Evolutionary conservation across 2,888 invertebrate species (phyloP).

Genomic region (Venusia cambrica): DNA sequence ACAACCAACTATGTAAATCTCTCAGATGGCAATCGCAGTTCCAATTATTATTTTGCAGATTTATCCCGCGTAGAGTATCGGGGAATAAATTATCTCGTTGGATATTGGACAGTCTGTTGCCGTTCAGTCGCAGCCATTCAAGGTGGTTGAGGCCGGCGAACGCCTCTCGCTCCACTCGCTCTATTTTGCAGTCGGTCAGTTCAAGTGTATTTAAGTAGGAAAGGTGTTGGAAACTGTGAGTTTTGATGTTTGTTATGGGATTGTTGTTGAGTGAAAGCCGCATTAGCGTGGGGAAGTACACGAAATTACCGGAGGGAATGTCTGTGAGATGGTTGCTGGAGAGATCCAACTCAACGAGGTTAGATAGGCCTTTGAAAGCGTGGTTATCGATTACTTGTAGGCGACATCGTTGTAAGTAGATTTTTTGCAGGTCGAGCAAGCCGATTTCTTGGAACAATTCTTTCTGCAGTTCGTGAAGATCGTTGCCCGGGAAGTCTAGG

Average conservation of each 20-base stretch:
- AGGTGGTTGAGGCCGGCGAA: conserved; percentile 90
- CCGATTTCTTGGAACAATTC: conserved; percentile 90
- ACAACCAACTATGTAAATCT: conserved; percentile 89
- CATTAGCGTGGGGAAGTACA: conserved; percentile 90
- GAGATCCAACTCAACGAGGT: conserved; percentile 93
- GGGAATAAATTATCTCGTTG: conserved; percentile 87
- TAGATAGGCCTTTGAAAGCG: conserved; percentile 91
- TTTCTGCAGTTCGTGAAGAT: conserved; percentile 87
- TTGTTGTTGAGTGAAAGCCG: conserved; percentile 90
- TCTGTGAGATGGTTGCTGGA: conserved; percentile 89
- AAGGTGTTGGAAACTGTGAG: conserved; percentile 87
- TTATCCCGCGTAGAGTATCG: conserved; percentile 88
- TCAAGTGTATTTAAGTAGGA: conserved; percentile 90
- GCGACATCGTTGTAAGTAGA: conserved; percentile 89
- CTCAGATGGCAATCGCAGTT: conserved; percentile 91
- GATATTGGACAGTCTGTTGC: conserved; percentile 88
- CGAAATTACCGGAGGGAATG: conserved; percentile 89
- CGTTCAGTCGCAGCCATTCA: conserved; percentile 92
- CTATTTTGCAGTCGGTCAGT: conserved; percentile 89
- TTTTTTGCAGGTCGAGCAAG: conserved; percentile 92
- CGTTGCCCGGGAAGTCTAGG: conserved; percentile 91
- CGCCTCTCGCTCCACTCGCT: conserved; percentile 87
- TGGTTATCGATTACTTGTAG: conserved; percentile 88
- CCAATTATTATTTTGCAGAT: conserved; percentile 94
- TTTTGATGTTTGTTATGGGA: conserved; percentile 87